phyloP scores from a whole-genome alignment of 2,888 invertebrate genomes.

The Hipparchia sbordonii region DNA sequence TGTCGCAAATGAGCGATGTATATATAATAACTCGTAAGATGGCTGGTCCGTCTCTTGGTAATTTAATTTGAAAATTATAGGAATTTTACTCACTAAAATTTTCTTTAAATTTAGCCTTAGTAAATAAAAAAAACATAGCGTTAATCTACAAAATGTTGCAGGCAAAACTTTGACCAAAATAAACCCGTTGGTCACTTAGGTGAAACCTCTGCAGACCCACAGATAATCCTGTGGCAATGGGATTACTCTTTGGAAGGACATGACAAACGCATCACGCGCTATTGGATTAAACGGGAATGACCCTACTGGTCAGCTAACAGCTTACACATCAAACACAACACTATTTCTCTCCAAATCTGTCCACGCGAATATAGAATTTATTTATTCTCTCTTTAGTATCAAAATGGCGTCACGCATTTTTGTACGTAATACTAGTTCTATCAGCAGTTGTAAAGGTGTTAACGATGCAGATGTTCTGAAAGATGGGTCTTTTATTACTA shows the following conservation, averaged over 20 bases:
- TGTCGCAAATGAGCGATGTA: too few species aligned
- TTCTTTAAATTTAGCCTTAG: too few species aligned
- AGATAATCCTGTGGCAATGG: conserved; percentile 67
- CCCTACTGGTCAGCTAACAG: conserved; percentile 47
- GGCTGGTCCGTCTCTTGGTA: too few species aligned
- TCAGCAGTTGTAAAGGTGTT: conserved; percentile 20
- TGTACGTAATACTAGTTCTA: not conserved
- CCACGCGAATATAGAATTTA: conserved; percentile 6
- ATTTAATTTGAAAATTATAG: too few species aligned
- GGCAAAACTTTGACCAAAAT: not conserved
- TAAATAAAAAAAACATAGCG: not conserved
- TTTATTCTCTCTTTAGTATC: not conserved
- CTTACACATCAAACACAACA: conserved; percentile 36
- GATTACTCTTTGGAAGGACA: conserved; percentile 65
- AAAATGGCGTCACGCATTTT: conserved; percentile 11
- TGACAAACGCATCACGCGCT: conserved; percentile 63
- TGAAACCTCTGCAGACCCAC: conserved; percentile 30
- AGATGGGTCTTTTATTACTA: conserved; percentile 11
- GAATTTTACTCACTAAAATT: not conserved
- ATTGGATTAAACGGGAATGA: conserved; percentile 62
- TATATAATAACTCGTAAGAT: too few species aligned
- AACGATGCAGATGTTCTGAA: conserved; percentile 29
- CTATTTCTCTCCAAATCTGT: conserved; percentile 32
- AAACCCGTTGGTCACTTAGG: conserved; percentile 52
- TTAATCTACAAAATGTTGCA: not conserved